phyloP scores from a whole-genome alignment of 2,888 invertebrate genomes.

The Nematopogon swammerdamellus region DNA sequence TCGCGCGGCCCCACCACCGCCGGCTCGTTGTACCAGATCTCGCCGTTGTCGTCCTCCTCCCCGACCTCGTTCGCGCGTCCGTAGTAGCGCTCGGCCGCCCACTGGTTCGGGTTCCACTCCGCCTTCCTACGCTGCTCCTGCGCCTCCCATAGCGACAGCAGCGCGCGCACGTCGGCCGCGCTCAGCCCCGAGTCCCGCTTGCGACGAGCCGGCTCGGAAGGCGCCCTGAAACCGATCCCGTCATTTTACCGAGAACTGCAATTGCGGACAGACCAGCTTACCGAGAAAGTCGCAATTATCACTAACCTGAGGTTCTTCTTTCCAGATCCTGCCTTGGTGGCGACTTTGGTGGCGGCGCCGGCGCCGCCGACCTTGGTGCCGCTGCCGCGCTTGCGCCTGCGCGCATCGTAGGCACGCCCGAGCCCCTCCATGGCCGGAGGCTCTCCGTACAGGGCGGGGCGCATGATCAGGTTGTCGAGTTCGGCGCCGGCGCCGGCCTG shows the following conservation, averaged over 20 bases:
- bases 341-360: conserved; percentile 47
- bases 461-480: conserved; percentile 60
- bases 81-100: conserved; percentile 37
- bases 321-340: conserved; percentile 42
- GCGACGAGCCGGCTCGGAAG: conserved; percentile 41
- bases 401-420: conserved; percentile 29
- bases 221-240: conserved; percentile 26
- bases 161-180: conserved; percentile 59
- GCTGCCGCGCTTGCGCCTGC: conserved; percentile 43
- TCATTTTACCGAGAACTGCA: no score
- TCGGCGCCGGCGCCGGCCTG: conserved; percentile 38
- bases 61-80: conserved; percentile 46
- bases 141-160: conserved; percentile 59
- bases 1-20: conserved; percentile 46
- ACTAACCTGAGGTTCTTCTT: conserved; percentile 48
- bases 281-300: no score
- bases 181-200: conserved; percentile 60
- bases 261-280: no score
- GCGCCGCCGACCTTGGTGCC: conserved; percentile 47
- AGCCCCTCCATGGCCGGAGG: conserved; percentile 50
- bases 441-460: conserved; percentile 60
- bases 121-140: conserved; percentile 51
- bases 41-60: conserved; percentile 48
- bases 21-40: conserved; percentile 59
- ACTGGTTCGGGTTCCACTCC: conserved; percentile 44